Conservation (phyloP, 2,113 vertebrate species). For the Tragulus kanchil region DNA sequence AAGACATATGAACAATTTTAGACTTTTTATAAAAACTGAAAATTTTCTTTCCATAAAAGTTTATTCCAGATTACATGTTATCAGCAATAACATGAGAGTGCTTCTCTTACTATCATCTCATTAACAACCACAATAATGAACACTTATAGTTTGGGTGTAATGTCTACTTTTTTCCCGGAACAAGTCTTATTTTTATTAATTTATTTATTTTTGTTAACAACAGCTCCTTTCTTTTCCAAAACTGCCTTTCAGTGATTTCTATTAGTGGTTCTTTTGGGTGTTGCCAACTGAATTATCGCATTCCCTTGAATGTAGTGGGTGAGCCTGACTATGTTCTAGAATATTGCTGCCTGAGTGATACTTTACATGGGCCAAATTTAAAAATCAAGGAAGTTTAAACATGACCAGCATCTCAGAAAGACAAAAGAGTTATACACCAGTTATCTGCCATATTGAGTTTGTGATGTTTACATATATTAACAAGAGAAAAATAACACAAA, state of each 20-base stretch:
- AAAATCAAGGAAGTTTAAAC: not conserved
- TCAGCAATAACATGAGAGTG: not conserved
- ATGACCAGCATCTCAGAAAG: not conserved
- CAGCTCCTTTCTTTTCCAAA: not conserved
- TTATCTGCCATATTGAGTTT: not conserved
- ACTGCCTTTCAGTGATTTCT: not conserved
- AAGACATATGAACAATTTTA: not conserved
- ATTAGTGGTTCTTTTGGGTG: not conserved
- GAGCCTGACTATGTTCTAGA: not conserved
- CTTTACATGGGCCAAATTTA: not conserved
- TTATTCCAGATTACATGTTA: not conserved
- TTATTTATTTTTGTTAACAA: not conserved
- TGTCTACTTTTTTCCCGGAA: not conserved
- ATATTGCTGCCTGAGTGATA: not conserved
- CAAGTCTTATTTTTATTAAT: not conserved
- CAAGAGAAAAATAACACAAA: not conserved
- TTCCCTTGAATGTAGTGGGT: not conserved
- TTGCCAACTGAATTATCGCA: not conserved
- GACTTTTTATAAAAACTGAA: not conserved
- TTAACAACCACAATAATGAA: not conserved
- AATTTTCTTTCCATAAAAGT: not conserved
- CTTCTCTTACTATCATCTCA: no score
- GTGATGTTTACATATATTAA: not conserved
- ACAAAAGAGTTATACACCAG: not conserved
- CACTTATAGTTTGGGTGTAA: not conserved